phyloP scores from a whole-genome alignment of 2,113 vertebrate genomes.

The Pelodiscus sinensis region DNA sequence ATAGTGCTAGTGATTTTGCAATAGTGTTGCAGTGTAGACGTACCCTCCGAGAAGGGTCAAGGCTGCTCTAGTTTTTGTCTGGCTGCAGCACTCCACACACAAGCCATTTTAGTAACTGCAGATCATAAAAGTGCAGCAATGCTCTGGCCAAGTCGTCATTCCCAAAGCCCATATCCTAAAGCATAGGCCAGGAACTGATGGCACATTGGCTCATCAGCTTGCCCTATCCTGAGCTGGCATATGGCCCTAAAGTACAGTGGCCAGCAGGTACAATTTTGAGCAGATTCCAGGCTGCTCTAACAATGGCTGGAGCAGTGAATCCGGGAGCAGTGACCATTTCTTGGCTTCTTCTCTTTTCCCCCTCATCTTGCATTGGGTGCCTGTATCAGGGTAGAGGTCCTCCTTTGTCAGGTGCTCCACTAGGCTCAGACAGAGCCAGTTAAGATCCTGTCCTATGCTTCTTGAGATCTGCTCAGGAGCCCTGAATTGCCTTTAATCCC shows the following conservation, averaged over 20 bases:
- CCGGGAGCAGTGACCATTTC: neutral
- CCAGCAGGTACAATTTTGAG: too few species aligned
- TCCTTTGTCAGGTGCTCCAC: neutral
- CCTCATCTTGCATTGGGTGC: neutral
- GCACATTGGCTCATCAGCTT: too few species aligned
- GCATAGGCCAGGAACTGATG: too few species aligned
- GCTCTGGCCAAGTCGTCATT: too few species aligned
- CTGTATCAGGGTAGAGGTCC: neutral
- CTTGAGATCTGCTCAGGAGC: too few species aligned
- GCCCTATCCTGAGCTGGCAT: neutral
- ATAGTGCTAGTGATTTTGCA: too few species aligned
- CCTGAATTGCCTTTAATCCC: too few species aligned
- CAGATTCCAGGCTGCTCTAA: neutral
- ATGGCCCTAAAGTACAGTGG: neutral
- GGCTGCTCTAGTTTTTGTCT: neutral
- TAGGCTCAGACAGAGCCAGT: neutral
- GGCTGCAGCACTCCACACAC: neutral
- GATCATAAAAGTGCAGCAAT: neutral
- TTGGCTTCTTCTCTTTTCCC: neutral
- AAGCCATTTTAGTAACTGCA: neutral
- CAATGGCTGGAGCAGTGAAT: neutral
- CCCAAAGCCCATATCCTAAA: too few species aligned
- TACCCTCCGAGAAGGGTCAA: neutral
- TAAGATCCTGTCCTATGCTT: neutral
- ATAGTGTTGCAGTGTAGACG: too few species aligned